Conservation (phyloP, 2,888 invertebrate genomes). For the Orthosia incerta region DNA sequence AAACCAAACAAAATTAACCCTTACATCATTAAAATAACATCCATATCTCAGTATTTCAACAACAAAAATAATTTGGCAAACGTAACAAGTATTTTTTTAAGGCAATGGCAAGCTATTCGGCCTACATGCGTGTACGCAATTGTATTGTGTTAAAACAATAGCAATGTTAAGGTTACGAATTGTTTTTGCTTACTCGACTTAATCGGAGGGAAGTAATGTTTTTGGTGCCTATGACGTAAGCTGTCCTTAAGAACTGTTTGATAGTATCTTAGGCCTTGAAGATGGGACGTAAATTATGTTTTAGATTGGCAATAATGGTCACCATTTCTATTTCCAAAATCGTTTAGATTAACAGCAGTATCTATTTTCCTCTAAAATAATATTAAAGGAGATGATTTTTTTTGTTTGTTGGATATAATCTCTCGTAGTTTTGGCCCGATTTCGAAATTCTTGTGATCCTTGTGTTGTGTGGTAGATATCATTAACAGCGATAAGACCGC, state of each 20-base stretch:
- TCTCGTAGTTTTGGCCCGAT: background rate
- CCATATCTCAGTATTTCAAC: background rate
- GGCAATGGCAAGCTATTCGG: conserved; percentile 42
- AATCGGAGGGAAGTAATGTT: conserved; percentile 58
- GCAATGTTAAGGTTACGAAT: conserved; percentile 76
- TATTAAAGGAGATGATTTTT: background rate
- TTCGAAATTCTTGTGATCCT: background rate
- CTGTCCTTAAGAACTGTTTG: conserved; percentile 46
- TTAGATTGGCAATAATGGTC: background rate
- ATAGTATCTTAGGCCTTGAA: conserved; percentile 52
- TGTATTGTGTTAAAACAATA: conserved; percentile 75
- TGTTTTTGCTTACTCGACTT: conserved; percentile 67
- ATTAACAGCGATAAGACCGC: too few species aligned
- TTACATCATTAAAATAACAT: background rate
- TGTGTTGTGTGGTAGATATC: too few species aligned
- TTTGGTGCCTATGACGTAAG: conserved; percentile 57
- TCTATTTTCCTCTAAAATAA: too few species aligned
- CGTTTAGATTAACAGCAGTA: too few species aligned
- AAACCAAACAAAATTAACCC: conserved; percentile 24
- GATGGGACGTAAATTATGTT: conserved; percentile 8
- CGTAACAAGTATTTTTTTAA: conserved; percentile 58
- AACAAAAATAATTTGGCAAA: conserved; percentile 13
- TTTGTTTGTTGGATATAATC: background rate
- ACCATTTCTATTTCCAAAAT: background rate
- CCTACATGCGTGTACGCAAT: conserved; percentile 66